These are phyloP conservation scores for Nothoprocta pentlandii DNA, from an alignment of 2,113 vertebrate species.

Conservation along the genomic window DNA sequence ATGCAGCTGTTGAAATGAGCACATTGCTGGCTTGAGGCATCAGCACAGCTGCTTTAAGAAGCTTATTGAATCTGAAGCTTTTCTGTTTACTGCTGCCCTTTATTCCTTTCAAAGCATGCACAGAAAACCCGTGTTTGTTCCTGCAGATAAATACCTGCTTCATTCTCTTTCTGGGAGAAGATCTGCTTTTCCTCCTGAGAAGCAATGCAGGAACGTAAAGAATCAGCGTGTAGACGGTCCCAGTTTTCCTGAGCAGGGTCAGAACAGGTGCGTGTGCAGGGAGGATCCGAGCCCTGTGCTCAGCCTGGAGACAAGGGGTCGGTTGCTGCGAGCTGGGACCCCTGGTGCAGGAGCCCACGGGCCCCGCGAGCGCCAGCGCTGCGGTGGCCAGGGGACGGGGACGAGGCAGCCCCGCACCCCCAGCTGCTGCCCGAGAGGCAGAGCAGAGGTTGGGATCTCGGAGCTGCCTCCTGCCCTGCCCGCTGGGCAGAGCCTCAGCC, in stretches of 20 bases:
- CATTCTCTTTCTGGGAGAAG: background rate
- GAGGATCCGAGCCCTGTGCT: background rate
- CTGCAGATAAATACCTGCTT: conserved; percentile 12
- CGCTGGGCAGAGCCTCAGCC: background rate
- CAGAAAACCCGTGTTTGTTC: background rate
- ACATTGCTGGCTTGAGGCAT: conserved; percentile 38
- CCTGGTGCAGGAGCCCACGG: background rate
- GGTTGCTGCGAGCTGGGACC: fast-evolving
- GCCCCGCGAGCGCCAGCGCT: background rate
- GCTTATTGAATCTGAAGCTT: conserved; percentile 23
- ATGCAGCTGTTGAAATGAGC: conserved; percentile 57
- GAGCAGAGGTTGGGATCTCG: background rate
- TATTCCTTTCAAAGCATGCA: background rate
- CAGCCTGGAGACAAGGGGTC: background rate
- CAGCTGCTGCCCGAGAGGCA: background rate
- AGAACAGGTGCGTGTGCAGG: background rate
- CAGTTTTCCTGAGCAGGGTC: background rate
- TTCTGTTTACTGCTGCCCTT: conserved; percentile 20
- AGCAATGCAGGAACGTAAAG: background rate
- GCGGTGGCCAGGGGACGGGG: background rate
- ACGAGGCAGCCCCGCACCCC: background rate
- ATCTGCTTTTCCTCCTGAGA: background rate
- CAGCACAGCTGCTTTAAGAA: conserved; percentile 44
- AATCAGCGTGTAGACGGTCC: background rate
- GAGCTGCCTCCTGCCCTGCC: background rate